Evolutionary conservation across 2,888 invertebrate genomes (phyloP), one percentile per base, ranked within the genome.

Genomic region (Chloroclysta siterata): DNA sequence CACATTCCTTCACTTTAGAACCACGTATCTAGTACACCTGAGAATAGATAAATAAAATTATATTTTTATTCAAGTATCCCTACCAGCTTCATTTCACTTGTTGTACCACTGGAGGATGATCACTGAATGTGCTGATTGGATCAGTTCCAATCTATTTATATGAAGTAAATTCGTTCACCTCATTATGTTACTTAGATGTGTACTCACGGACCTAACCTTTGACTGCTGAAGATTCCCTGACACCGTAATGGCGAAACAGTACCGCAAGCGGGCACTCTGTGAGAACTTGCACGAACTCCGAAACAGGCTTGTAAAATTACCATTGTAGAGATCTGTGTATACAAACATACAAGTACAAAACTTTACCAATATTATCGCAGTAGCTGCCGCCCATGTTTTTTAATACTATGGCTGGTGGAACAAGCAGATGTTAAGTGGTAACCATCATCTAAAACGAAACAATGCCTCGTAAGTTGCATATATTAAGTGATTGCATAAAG

Each of bases 11-110:
- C 11, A 46, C 44, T 44, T 44, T 13, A 14, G 15, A 44, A 10
- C 17, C 46, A 46, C 44, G 44, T 44, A 46, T 46, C 17, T 8
- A 11, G 3, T 7, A 46, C 6, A 15, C 14, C 2, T 14, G 2
- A 14, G 14, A 14, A 15, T 44, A 44, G 14, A 44, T 44, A 44
- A 8, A 15, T 44, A 15, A 8, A 11, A 10, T 17, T 5, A 46
- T 17, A 10, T 17, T 14, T 15, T 17, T 46, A 5, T 17, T 8
- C 10, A 33, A 50, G n/a, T 15, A 54, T 22, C 44, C 44, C 51
- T 61, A 93, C 92, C 92, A 92, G 90, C 88, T 91, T 93, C 92
- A 93, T 93, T 62, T 84, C 72, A 89, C 90, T 86, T 88, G 89
- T 88, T 80, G 78, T 69, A 58, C 64, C 70, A 66, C 60, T 72